Percentiles rank a stretch among this genome's conserved stretches.
These are phyloP conservation scores for Acromyrmex charruanus DNA, from an alignment of 1,140 invertebrate genomes.

Conservation along the genomic window DNA sequence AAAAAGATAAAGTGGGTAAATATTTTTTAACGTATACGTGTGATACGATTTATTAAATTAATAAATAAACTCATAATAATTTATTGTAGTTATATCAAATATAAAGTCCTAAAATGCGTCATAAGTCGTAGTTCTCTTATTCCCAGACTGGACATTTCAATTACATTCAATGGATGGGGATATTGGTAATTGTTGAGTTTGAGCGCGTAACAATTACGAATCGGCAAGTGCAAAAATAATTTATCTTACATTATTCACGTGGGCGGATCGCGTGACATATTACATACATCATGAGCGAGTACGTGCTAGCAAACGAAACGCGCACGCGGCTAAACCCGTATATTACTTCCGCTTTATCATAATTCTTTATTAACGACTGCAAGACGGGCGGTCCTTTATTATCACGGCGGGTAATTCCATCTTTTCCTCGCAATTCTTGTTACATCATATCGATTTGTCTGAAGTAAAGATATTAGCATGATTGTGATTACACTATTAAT, in stretches of 20 bases:
- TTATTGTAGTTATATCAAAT: not conserved
- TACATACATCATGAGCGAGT: not conserved
- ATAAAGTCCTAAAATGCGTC: not conserved
- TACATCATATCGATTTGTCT: constrained; percentile 9
- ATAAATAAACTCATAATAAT: constrained; percentile 1
- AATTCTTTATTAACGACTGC: not conserved
- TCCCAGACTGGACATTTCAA: not conserved
- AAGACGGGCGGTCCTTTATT: not conserved
- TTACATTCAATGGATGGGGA: not conserved
- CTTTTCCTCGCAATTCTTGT: constrained; percentile 1
- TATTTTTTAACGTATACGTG: not conserved
- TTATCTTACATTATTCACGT: not conserved
- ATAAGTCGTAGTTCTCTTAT: not conserved
- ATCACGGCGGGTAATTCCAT: not conserved
- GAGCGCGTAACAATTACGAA: not conserved
- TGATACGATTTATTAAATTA: not conserved
- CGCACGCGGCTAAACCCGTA: not conserved
- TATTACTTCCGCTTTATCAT: constrained; percentile 11
- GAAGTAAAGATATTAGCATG: not conserved
- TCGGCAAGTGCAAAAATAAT: constrained; percentile 5
- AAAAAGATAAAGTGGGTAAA: too few species aligned
- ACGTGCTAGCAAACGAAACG: not conserved
- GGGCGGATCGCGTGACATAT: not conserved
- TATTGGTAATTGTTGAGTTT: not conserved
- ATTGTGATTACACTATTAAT: constrained; percentile 19